Percentiles rank a stretch among this genome's conserved stretches.
Evolutionary conservation across 2,113 vertebrate species (phyloP).

Genomic region (Saguinus imperator): DNA sequence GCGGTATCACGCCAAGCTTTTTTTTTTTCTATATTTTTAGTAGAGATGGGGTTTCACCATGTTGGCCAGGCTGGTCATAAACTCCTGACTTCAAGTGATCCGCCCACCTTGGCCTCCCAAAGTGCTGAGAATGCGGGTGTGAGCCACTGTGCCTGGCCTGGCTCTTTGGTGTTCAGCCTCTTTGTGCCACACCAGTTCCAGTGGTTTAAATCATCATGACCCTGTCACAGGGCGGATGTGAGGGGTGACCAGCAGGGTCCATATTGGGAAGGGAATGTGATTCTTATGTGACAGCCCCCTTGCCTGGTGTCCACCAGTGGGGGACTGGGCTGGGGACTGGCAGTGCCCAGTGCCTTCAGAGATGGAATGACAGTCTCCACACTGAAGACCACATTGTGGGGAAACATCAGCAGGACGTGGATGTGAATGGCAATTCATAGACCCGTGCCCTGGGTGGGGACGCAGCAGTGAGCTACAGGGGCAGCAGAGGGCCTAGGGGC

Average conservation of each 20-base stretch:
- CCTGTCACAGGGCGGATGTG: no score
- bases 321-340: not conserved
- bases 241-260: not conserved
- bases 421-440: not conserved
- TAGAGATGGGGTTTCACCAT: no score
- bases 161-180: not conserved
- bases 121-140: no score
- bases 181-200: not conserved
- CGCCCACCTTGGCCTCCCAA: no score
- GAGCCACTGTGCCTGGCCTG: not conserved
- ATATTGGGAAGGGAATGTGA: not conserved
- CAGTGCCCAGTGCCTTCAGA: not conserved
- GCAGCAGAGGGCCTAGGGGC: not conserved
- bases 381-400: not conserved
- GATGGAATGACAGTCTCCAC: not conserved
- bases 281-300: not conserved
- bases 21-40: no score
- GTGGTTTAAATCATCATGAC: accelerated
- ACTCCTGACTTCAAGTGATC: no score
- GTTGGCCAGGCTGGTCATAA: no score
- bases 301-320: accelerated
- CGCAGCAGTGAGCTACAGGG: not conserved
- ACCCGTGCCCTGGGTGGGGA: no score
- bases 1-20: no score
- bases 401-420: not conserved